These are phyloP conservation scores for Tautogolabrus adspersus DNA, from an alignment of 2,113 vertebrate genomes.

Conservation along the genomic window DNA sequence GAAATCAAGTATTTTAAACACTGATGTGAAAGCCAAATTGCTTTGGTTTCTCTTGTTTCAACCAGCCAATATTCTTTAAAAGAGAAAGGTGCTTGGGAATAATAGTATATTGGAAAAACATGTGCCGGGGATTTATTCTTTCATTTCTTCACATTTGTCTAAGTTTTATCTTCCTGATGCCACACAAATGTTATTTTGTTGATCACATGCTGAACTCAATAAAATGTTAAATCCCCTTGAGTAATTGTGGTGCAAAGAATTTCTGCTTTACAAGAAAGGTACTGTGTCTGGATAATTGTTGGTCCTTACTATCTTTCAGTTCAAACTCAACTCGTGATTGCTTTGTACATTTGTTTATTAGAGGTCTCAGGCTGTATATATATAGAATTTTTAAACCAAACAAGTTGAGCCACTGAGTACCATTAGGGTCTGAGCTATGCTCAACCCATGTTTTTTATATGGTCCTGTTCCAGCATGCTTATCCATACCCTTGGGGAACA, in stretches of 20 bases:
- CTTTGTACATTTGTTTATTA: slow-evolving; percentile 1
- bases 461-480: slow-evolving; percentile 31
- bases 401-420: slow-evolving; percentile 25
- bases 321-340: background rate
- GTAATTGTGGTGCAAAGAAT: background rate
- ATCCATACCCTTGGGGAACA: slow-evolving; percentile 56
- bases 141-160: slow-evolving; percentile 40
- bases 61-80: slow-evolving; percentile 40
- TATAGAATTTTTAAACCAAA: slow-evolving; percentile 22
- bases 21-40: slow-evolving; percentile 62
- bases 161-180: slow-evolving; percentile 28
- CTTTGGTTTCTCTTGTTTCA: slow-evolving; percentile 74
- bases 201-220: slow-evolving; percentile 12
- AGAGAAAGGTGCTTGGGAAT: slow-evolving; percentile 54
- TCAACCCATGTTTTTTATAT: slow-evolving; percentile 39
- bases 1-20: slow-evolving; percentile 70
- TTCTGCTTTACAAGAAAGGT: background rate
- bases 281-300: background rate
- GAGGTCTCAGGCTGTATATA: background rate
- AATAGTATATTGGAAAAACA: slow-evolving; percentile 57
- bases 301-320: background rate
- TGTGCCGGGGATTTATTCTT: slow-evolving; percentile 27
- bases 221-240: slow-evolving; percentile 20
- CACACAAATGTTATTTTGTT: slow-evolving; percentile 23
- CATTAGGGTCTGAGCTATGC: slow-evolving; percentile 25